These are phyloP conservation scores for Xiphophorus birchmanni DNA, from an alignment of 2,797 vertebrate species.

Conservation along the genomic window DNA sequence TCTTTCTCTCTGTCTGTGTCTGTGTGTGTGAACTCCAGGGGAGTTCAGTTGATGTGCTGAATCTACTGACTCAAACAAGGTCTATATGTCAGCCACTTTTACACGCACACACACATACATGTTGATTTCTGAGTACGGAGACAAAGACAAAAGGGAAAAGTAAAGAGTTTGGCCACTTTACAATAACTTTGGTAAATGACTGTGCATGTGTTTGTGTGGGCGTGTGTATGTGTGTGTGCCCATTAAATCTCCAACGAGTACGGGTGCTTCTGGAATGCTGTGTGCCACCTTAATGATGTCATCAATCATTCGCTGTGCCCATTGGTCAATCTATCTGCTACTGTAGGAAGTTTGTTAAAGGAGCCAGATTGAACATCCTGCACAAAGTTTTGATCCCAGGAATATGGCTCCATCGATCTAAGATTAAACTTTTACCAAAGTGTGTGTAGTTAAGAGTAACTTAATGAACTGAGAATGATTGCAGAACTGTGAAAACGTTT, in stretches of 20 bases:
- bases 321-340: constrained; percentile 71
- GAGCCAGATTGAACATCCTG: constrained; percentile 39
- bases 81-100: constrained; percentile 39
- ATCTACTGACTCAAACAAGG: constrained; percentile 55
- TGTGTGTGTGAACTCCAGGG: constrained; percentile 53
- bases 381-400: constrained; percentile 33
- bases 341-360: constrained; percentile 61
- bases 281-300: constrained; percentile 74
- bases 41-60: constrained; percentile 57
- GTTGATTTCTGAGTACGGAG: constrained; percentile 21
- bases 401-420: constrained; percentile 15
- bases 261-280: constrained; percentile 42
- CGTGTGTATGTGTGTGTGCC: constrained; percentile 19
- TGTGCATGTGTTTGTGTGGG: constrained; percentile 8
- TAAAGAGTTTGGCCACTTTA: background rate
- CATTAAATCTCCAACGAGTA: constrained; percentile 55
- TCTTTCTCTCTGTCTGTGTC: constrained; percentile 42
- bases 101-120: constrained; percentile 28
- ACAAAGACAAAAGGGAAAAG: constrained; percentile 6
- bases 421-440: background rate
- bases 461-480: constrained; percentile 3
- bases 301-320: constrained; percentile 73
- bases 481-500: background rate
- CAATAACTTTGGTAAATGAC: constrained; percentile 20
- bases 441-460: background rate